Conservation (phyloP, 2,797 vertebrate genomes). For the Fundulus diaphanus region DNA sequence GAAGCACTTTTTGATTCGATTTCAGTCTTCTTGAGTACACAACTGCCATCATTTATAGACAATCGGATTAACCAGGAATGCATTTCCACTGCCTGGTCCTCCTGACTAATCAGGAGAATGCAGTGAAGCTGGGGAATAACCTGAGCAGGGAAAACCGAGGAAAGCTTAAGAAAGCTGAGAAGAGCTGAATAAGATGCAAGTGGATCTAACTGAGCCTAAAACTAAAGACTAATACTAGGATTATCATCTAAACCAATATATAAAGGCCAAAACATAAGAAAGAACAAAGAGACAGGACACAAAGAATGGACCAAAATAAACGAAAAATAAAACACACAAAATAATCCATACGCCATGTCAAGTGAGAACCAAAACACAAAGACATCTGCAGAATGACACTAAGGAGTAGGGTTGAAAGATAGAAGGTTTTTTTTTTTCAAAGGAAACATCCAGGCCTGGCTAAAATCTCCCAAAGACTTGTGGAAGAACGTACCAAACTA, state of each 20-base stretch:
- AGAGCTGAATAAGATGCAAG: background rate
- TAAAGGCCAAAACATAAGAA: background rate
- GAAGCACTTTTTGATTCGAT: background rate
- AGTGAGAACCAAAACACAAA: background rate
- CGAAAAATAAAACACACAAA: background rate
- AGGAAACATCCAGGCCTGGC: background rate
- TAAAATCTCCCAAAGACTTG: background rate
- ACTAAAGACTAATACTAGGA: background rate
- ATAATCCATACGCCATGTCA: background rate
- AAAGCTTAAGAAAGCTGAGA: too few relatives aligned
- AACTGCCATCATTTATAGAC: background rate
- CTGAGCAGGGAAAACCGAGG: background rate
- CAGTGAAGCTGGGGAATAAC: background rate
- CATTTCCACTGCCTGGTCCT: background rate
- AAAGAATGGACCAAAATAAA: background rate
- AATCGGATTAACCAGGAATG: background rate
- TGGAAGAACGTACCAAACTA: background rate
- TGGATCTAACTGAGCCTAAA: background rate
- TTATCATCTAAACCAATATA: background rate
- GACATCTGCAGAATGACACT: background rate
- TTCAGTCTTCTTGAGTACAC: conserved; percentile 4
- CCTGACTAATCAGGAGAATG: background rate
- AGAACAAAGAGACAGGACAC: background rate
- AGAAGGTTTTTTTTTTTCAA: background rate
- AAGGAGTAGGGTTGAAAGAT: background rate